Evolutionary conservation across 2,797 vertebrate genomes (phyloP), one percentile per base, ranked within the genome.

Genomic region (Pelobates cultripes): DNA sequence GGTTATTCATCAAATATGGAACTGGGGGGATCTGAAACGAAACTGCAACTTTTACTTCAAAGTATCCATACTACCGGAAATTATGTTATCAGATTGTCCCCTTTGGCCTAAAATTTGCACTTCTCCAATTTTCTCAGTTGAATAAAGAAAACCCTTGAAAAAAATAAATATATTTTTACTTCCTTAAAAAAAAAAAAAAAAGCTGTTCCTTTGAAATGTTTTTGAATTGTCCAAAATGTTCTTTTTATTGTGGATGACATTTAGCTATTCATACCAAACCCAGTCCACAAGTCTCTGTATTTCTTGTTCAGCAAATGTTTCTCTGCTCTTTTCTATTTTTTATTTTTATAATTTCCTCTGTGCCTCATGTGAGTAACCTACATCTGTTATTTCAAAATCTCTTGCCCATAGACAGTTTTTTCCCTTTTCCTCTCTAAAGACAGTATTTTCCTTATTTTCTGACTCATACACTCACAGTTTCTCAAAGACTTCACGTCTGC

Each of bases 401-500:
- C 77, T n/a, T 40, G 77, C 84, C 76, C 70, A 3, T 66, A 70
- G 69, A 77, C 67, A 64, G 2, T 84, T 81, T 70, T 40, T 51
- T 73, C 81, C 73, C n/a, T 76, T 84, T 70, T n/a, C 73, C 83
- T 73, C 74, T 72, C 73, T 15, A 15, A 75, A 72, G 81, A 44
- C 10, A 15, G 78, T 73, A 72, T 41, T 69, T 70, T 77, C 72
- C 4, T 68, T 42, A 71, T 83, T 81, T 85, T 47, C 60, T 78
- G 17, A 77, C 81, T 77, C 17, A 51, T 79, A 13, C 44, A 15
- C 55, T 75, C 85, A 55, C 70, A 43, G n/a, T 57, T 72, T 77
- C 40, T 76, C 73, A 75, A 83, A 67, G 60, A 66, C 79, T 82
- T 60, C 68, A 55, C 14, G 17, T 73, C 68, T 43, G 51, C 64